Conservation (phyloP, 2,888 invertebrate species). For the Rhaphigaster nebulosa region DNA sequence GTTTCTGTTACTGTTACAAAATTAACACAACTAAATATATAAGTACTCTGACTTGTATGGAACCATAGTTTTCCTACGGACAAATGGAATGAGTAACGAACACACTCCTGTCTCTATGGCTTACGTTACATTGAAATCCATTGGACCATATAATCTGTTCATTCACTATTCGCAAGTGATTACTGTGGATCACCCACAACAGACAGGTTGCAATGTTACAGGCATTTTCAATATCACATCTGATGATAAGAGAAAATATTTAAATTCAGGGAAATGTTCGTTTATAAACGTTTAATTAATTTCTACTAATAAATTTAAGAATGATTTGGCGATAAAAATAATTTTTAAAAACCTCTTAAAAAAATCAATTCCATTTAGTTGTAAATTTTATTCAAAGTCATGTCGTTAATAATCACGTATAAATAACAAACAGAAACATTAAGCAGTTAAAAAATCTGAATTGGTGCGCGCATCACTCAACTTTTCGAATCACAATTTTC, state of each 20-base stretch:
- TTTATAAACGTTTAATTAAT: neutral
- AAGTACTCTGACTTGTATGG: too few relatives aligned
- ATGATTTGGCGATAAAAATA: too few relatives aligned
- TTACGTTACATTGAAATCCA: neutral
- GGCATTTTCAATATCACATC: neutral
- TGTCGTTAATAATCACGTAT: too few relatives aligned
- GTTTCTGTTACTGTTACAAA: neutral
- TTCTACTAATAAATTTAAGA: neutral
- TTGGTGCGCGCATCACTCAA: too few relatives aligned
- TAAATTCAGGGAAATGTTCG: neutral
- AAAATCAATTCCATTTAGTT: too few relatives aligned
- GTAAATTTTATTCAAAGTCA: too few relatives aligned
- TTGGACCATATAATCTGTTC: neutral
- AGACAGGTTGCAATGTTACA: neutral
- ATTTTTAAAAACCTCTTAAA: neutral
- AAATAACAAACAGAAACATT: too few relatives aligned
- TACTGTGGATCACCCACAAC: neutral
- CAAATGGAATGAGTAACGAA: neutral
- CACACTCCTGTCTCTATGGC: neutral
- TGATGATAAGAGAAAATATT: neutral
- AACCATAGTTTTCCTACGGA: neutral
- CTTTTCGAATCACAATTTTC: too few relatives aligned
- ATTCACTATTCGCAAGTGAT: neutral
- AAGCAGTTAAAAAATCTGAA: too few relatives aligned
- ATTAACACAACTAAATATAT: neutral